Evolutionary conservation across 2,797 vertebrate genomes (phyloP), one percentile per base, ranked within the genome.

Genomic region (Mastacembelus armatus): DNA sequence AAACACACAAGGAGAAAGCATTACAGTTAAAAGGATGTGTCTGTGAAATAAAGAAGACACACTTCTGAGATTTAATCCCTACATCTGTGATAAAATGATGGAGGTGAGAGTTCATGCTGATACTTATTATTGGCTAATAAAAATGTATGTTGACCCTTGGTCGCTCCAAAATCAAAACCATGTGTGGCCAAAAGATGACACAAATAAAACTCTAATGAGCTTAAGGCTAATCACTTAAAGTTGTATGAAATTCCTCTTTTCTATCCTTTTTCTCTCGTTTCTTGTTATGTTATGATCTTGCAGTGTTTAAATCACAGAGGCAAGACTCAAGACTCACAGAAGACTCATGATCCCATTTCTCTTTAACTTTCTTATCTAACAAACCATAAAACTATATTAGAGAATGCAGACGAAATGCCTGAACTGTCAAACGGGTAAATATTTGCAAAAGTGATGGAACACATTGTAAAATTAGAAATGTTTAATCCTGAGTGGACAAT

Each of bases 131-230:
- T 85, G 61, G 56, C 65, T 74, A 36, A 70, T 82, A 87, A 85
- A 84, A 88, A 86, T 54, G 42, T 72, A 85, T 77, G 70, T 67
- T 74, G 78, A 87, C 64, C 86, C 49, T 48, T 82, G 84, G 88
- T 84, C 83, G 72, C 62, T 38, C 14, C 69, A 52, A 74, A 91
- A 92, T 91, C 70, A 15, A 72, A 91, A 92, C 85, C 92, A 92
- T 39, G 68, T 93, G 92, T 83, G 87, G 71, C 78, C 71, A 60
- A 66, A 79, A 87, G 74, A 67, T 70, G 48, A 81, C 70, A 78
- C 80, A 78, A 83, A 88, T 81, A 87, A 78, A 85, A 78, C 51
- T 40, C 43, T 45, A 12, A 58, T 69, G 66, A 76, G 54, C 50
- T 35, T 4, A 52, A 60, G 64, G 39, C 56, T 59, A 51, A 66